Conservation (phyloP, 2,888 invertebrate species). For the Chalcis sispes region DNA sequence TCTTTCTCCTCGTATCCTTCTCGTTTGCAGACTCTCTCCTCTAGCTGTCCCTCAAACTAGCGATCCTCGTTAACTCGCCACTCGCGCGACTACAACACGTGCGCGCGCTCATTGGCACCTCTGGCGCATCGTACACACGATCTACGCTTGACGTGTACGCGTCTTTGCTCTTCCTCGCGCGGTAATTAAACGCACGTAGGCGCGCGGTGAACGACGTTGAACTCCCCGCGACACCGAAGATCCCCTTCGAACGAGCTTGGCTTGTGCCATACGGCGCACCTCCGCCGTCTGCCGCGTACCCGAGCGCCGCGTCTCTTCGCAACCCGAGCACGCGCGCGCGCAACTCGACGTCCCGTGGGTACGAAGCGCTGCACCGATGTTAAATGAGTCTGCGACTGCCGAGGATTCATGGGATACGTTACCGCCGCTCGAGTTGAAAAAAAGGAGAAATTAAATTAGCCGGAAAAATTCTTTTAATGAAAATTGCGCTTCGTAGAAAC, state of each 20-base stretch:
- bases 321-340: not conserved
- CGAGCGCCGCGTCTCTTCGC: not conserved
- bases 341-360: not conserved
- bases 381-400: not conserved
- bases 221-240: too few species aligned
- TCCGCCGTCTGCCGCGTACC: too few species aligned
- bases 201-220: not conserved
- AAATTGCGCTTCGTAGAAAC: too few species aligned
- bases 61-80: constrained; percentile 27
- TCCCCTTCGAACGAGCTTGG: too few species aligned
- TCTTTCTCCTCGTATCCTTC: not conserved
- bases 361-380: not conserved
- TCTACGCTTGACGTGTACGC: not conserved
- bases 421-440: too few species aligned
- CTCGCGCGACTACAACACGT: not conserved
- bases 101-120: not conserved
- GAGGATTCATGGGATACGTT: not conserved
- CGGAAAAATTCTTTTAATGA: too few species aligned
- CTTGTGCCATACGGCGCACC: too few species aligned
- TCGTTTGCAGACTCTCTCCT: not conserved
- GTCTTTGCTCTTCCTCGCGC: not conserved
- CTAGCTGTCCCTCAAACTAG: constrained; percentile 18
- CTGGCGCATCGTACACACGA: not conserved
- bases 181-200: constrained; percentile 39
- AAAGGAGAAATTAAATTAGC: too few species aligned